These are phyloP conservation scores for Anoplopoma fimbria DNA, from an alignment of 2,113 vertebrate species.

Conservation along the genomic window DNA sequence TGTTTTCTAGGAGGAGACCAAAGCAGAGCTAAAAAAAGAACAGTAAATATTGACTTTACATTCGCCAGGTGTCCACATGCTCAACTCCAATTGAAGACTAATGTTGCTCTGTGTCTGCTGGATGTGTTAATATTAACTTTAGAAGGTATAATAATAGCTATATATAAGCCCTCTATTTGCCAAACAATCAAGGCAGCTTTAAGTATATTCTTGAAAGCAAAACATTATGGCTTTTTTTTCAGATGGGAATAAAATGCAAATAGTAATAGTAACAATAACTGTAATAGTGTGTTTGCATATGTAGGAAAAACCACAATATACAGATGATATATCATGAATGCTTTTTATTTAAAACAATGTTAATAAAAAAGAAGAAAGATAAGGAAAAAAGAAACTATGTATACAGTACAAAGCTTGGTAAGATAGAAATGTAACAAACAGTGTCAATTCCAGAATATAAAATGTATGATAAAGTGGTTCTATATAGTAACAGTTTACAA, in stretches of 20 bases:
- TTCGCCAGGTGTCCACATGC: neutral
- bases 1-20: neutral
- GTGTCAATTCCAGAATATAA: constrained; percentile 41
- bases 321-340: constrained; percentile 17
- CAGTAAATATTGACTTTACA: neutral
- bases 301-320: constrained; percentile 2
- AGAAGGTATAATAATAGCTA: no score
- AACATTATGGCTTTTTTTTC: neutral
- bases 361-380: constrained; percentile 37
- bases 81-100: neutral
- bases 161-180: neutral
- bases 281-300: neutral
- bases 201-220: neutral
- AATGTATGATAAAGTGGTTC: constrained; percentile 13
- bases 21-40: neutral
- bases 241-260: neutral
- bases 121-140: neutral
- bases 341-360: constrained; percentile 76
- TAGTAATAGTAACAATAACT: neutral
- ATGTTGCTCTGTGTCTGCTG: no score
- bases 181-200: neutral
- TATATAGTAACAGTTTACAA: constrained; percentile 78
- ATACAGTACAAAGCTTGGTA: constrained; percentile 40
- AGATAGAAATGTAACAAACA: constrained; percentile 77
- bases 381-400: constrained; percentile 32